phyloP scores from a whole-genome alignment of 1,140 invertebrate species.

The Branchinecta lynchi region DNA sequence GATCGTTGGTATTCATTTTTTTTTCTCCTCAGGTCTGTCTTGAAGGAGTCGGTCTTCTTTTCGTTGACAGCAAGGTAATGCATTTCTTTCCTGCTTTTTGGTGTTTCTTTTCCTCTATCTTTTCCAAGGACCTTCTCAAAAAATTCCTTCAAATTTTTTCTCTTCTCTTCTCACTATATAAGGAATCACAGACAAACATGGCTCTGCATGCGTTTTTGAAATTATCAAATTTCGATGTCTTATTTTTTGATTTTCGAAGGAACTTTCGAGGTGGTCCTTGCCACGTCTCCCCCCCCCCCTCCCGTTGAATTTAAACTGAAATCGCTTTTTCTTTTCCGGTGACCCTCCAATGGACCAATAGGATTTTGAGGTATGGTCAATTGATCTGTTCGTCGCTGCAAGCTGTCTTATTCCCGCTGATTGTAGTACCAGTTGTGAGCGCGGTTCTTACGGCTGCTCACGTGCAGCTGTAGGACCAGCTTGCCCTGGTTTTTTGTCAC shows the following conservation, averaged over 20 bases:
- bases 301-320: slow-evolving; percentile 23
- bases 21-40: slow-evolving; percentile 56
- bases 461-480: background rate
- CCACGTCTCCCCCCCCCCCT: slow-evolving; percentile 26
- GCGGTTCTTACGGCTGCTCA: background rate
- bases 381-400: slow-evolving; percentile 24
- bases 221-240: slow-evolving; percentile 13
- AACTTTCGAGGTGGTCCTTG: slow-evolving; percentile 97
- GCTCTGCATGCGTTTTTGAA: slow-evolving; percentile 16
- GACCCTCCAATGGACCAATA: slow-evolving; percentile 38
- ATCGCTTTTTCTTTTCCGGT: slow-evolving; percentile 38
- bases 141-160: slow-evolving; percentile 37
- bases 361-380: slow-evolving; percentile 49
- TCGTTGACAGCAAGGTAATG: slow-evolving; percentile 95
- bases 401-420: background rate
- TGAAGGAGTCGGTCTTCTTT: slow-evolving; percentile 93
- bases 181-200: slow-evolving; percentile 21
- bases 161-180: slow-evolving; percentile 20
- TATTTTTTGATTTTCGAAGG: slow-evolving; percentile 40
- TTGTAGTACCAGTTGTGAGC: background rate
- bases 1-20: background rate
- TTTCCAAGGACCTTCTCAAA: slow-evolving; percentile 50
- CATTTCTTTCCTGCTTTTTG: slow-evolving; percentile 19
- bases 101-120: slow-evolving; percentile 16
- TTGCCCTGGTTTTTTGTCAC: background rate